Evolutionary conservation across 2,113 vertebrate species (phyloP).

Genomic region (Anser brachyrhynchus): DNA sequence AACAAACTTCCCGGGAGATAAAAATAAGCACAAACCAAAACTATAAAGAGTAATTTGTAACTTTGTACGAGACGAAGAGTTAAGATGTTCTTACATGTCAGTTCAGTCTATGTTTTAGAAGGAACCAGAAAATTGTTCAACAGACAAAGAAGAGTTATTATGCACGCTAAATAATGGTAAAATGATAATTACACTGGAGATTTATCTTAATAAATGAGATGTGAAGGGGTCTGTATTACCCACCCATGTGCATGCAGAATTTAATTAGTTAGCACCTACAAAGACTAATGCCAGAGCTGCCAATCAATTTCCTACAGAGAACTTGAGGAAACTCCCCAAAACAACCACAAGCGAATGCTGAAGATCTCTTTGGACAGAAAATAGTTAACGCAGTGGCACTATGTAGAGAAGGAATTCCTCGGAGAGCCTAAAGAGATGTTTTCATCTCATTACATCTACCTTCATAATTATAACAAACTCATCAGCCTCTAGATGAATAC

Average conservation of each 20-base stretch:
- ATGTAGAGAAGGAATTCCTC: conserved; percentile 73
- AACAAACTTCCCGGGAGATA: not conserved
- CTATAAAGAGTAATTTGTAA: not conserved
- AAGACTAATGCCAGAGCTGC: conserved; percentile 48
- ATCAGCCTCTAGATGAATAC: conserved; percentile 81
- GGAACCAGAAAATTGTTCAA: not conserved
- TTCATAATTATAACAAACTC: conserved; percentile 85
- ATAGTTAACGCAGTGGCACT: conserved; percentile 76
- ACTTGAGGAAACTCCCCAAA: conserved; percentile 27
- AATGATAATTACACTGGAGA: conserved; percentile 54
- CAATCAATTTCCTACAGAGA: conserved; percentile 22
- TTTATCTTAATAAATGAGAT: conserved; percentile 55
- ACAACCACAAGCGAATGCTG: not conserved
- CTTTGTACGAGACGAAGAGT: not conserved
- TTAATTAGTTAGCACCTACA: conserved; percentile 62
- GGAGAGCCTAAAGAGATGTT: conserved; percentile 76
- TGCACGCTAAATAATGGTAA: conserved; percentile 49
- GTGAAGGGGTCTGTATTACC: conserved; percentile 34
- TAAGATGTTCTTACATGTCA: not conserved
- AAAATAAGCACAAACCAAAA: not conserved
- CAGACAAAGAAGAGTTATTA: conserved; percentile 2
- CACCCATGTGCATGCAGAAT: conserved; percentile 1
- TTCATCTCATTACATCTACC: conserved; percentile 83
- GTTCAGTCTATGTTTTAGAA: not conserved
- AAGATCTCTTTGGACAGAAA: conserved; percentile 71